phyloP scores from a whole-genome alignment of 2,797 vertebrate species.

The Gouania willdenowi region DNA sequence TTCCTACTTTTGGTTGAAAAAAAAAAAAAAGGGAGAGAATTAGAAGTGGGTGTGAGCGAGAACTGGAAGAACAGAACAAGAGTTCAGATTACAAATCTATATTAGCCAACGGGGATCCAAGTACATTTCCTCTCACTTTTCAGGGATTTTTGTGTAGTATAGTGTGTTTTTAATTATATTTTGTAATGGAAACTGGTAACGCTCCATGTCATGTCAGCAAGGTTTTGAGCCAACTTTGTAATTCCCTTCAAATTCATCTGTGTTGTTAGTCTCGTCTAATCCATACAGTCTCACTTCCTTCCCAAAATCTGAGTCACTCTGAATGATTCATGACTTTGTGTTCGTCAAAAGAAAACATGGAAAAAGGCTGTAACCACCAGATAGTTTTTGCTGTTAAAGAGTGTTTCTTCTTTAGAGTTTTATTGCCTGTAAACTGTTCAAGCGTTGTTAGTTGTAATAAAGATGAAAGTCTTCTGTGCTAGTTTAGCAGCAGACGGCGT shows the following conservation, averaged over 20 bases:
- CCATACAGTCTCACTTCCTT: background rate
- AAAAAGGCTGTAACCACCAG: conserved; percentile 7
- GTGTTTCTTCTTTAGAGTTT: background rate
- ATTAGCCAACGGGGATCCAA: conserved; percentile 45
- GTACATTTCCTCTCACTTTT: conserved; percentile 24
- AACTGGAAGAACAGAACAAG: conserved; percentile 26
- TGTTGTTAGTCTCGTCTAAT: conserved; percentile 6
- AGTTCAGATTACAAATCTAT: conserved; percentile 47
- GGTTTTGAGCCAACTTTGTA: no score
- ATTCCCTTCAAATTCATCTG: conserved; percentile 8
- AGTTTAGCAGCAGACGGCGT: no score
- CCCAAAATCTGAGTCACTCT: background rate
- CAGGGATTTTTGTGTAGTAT: background rate
- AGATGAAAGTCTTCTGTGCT: no score
- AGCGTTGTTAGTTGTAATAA: no score
- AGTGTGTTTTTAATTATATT: background rate
- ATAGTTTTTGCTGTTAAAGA: background rate
- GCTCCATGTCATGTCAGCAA: background rate
- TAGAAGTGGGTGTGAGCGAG: background rate
- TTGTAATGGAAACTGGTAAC: background rate
- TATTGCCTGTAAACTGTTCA: background rate
- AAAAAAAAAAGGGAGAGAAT: conserved; percentile 9
- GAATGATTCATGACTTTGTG: conserved; percentile 18
- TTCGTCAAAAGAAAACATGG: background rate
- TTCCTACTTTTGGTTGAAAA: conserved; percentile 15